A percentile compares a stretch with the other conserved stretches of the same genome.
phyloP scores from a whole-genome alignment of 2,113 vertebrate genomes.

The Cettia cetti region DNA sequence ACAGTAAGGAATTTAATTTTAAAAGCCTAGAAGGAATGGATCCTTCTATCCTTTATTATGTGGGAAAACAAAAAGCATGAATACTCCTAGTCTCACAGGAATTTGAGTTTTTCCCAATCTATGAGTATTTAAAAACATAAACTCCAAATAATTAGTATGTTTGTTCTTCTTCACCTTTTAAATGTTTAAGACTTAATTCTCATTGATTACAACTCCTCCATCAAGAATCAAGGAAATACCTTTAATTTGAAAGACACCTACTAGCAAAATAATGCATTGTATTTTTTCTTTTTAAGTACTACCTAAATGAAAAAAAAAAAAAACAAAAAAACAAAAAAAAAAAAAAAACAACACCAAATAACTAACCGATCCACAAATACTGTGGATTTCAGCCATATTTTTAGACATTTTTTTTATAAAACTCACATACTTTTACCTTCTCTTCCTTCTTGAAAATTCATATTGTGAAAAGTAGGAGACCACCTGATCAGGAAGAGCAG shows the following conservation, averaged over 20 bases:
- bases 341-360: neutral
- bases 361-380: neutral
- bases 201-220: neutral
- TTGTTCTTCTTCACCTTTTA: neutral
- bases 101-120: neutral
- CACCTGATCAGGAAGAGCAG: neutral
- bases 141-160: neutral
- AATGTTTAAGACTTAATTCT: neutral
- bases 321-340: neutral
- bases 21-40: constrained; percentile 12
- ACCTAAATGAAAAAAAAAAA: neutral
- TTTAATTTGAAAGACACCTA: constrained; percentile 39
- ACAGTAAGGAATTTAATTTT: neutral
- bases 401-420: neutral
- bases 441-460: neutral
- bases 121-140: neutral
- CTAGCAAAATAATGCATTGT: constrained; percentile 5
- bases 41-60: neutral
- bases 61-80: neutral
- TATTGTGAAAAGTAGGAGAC: neutral
- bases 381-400: neutral
- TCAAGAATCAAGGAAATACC: neutral
- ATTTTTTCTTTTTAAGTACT: constrained; percentile 15
- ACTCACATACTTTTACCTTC: neutral
- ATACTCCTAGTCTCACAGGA: neutral